phyloP scores from a whole-genome alignment of 2,797 vertebrate genomes.

The Amblyopsis hoosieri region DNA sequence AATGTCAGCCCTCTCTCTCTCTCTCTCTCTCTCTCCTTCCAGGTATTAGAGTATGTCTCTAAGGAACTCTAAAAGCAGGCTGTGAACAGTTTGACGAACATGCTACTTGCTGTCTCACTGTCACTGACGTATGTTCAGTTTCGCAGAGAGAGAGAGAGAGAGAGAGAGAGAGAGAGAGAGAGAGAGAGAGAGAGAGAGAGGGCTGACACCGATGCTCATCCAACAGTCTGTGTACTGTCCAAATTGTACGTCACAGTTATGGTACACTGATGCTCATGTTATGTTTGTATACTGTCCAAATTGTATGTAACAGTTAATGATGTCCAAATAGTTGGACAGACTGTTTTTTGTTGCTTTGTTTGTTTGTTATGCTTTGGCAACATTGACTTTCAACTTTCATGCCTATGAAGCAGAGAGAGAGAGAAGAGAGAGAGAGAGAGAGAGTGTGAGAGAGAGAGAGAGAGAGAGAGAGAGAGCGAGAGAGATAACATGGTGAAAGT shows the following conservation, averaged over 20 bases:
- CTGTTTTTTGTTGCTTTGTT: no score
- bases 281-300: no score
- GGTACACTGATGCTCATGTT: no score
- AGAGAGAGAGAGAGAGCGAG: constrained; percentile 3
- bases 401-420: constrained; percentile 8
- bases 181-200: constrained; percentile 25
- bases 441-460: constrained; percentile 27
- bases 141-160: constrained; percentile 22
- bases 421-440: constrained; percentile 20
- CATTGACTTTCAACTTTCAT: no score
- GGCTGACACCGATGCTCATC: constrained; percentile 2
- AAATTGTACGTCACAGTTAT: no score
- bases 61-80: constrained; percentile 63
- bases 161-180: constrained; percentile 28
- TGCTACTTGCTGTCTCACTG: constrained; percentile 43
- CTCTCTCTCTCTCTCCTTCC: constrained; percentile 1
- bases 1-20: constrained; percentile 1
- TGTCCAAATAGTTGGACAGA: no score
- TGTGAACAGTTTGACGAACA: constrained; percentile 56
- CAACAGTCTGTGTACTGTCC: no score
- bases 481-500: not conserved
- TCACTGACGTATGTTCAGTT: constrained; percentile 49
- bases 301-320: no score
- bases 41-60: constrained; percentile 42
- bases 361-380: no score